phyloP scores from a whole-genome alignment of 1,140 invertebrate species.

The Brevipalpus yothersi region DNA sequence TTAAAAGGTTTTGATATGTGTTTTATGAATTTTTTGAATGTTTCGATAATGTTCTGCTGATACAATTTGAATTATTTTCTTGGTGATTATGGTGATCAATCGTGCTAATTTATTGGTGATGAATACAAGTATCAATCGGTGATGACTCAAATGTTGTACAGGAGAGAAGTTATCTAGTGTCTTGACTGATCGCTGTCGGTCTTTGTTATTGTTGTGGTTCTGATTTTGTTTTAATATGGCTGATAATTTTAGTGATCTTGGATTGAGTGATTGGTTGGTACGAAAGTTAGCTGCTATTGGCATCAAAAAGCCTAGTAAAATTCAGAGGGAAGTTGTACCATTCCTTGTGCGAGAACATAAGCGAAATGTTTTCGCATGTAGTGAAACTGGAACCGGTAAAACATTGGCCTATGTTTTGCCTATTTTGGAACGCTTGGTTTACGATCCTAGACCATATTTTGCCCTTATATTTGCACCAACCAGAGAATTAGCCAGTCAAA shows the following conservation, averaged over 20 bases:
- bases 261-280: constrained; percentile 8
- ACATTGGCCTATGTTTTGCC: constrained; percentile 89
- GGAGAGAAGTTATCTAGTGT: too few species aligned
- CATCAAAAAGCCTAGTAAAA: constrained; percentile 38
- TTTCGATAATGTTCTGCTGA: too few species aligned
- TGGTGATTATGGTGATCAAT: too few species aligned
- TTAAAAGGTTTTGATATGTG: too few species aligned
- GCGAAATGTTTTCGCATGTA: constrained; percentile 72
- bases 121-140: too few species aligned
- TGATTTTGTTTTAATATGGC: too few species aligned
- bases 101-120: too few species aligned
- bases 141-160: too few species aligned
- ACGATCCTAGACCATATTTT: constrained; percentile 83
- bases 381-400: constrained; percentile 84
- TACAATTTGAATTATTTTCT: too few species aligned
- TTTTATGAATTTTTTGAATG: too few species aligned
- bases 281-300: constrained; percentile 1
- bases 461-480: constrained; percentile 86
- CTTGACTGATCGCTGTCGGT: too few species aligned
- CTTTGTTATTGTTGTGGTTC: too few species aligned
- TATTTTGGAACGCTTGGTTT: constrained; percentile 65
- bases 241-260: constrained; percentile 1
- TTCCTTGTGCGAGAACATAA: constrained; percentile 39
- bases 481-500: constrained; percentile 56
- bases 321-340: constrained; percentile 56